Conservation (phyloP, 2,797 vertebrate species). For the Sebastes umbrosus region DNA sequence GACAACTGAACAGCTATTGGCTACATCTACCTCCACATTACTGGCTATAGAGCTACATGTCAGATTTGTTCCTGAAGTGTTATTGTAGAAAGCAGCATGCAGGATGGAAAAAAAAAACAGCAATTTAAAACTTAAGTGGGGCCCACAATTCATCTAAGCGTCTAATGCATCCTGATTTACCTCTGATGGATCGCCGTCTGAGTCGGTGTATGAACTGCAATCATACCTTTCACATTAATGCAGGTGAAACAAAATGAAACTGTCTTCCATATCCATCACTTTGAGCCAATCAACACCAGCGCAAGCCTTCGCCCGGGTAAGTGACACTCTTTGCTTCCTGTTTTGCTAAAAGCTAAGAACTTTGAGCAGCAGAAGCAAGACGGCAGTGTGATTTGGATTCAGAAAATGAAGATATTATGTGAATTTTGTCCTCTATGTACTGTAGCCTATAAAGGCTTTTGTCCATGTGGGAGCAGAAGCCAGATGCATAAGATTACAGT, state of each 20-base stretch:
- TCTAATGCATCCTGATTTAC: slow-evolving; percentile 35
- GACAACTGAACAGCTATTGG: background rate
- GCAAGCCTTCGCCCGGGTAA: slow-evolving; percentile 3
- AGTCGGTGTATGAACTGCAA: slow-evolving; percentile 13
- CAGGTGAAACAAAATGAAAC: slow-evolving; percentile 39
- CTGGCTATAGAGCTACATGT: background rate
- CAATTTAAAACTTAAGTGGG: slow-evolving; percentile 11
- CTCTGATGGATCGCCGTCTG: slow-evolving; percentile 33
- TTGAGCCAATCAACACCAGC: slow-evolving; percentile 25
- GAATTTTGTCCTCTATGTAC: background rate
- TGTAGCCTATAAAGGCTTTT: background rate
- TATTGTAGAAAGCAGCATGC: background rate
- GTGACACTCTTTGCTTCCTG: slow-evolving; percentile 7
- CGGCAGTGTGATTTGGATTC: background rate
- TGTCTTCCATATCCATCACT: slow-evolving; percentile 42
- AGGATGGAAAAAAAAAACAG: background rate
- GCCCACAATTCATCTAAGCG: slow-evolving; percentile 3
- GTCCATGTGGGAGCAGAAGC: slow-evolving; percentile 1
- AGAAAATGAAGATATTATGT: background rate
- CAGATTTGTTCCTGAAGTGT: background rate
- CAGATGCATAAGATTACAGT: background rate
- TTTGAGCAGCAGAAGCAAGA: background rate
- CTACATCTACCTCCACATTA: background rate
- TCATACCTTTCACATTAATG: slow-evolving; percentile 41
- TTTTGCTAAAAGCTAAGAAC: slow-evolving; percentile 2